A percentile compares a stretch with the other conserved stretches of the same genome.
Evolutionary conservation across 2,113 vertebrate species (phyloP).

Genomic region (Haemorhous mexicanus): DNA sequence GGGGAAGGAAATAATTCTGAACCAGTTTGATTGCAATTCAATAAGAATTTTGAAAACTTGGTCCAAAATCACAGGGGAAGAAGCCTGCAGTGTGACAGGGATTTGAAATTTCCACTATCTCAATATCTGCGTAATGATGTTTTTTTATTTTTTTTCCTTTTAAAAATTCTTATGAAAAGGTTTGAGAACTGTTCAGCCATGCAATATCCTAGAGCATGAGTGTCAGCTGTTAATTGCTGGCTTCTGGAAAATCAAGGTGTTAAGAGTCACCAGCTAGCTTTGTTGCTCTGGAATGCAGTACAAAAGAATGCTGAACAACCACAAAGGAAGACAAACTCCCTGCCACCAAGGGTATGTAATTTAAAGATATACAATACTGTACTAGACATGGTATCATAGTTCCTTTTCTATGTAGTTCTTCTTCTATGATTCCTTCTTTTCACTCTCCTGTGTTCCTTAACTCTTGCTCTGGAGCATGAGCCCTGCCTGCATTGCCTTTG

Average conservation of each 20-base stretch:
- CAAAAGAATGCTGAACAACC: not conserved
- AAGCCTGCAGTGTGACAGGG: not conserved
- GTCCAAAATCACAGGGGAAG: not conserved
- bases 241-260: not conserved
- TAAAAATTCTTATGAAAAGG: not conserved
- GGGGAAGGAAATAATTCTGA: not conserved
- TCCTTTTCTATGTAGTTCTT: not conserved
- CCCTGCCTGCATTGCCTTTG: not conserved
- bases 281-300: not conserved
- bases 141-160: not conserved
- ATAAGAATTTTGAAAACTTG: not conserved
- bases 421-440: not conserved
- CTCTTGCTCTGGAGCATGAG: not conserved
- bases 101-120: not conserved
- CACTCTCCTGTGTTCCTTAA: not conserved
- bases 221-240: not conserved
- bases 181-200: not conserved
- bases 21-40: not conserved
- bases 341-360: not conserved
- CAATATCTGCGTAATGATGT: not conserved
- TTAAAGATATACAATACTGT: not conserved
- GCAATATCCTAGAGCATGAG: not conserved
- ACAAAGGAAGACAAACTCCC: not conserved
- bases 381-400: not conserved
- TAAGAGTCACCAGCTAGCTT: not conserved